Percentiles rank a stretch among this genome's conserved stretches.
These are phyloP conservation scores for Drosophila affinis DNA, from an alignment of 2,888 invertebrate genomes.

Conservation along the genomic window DNA sequence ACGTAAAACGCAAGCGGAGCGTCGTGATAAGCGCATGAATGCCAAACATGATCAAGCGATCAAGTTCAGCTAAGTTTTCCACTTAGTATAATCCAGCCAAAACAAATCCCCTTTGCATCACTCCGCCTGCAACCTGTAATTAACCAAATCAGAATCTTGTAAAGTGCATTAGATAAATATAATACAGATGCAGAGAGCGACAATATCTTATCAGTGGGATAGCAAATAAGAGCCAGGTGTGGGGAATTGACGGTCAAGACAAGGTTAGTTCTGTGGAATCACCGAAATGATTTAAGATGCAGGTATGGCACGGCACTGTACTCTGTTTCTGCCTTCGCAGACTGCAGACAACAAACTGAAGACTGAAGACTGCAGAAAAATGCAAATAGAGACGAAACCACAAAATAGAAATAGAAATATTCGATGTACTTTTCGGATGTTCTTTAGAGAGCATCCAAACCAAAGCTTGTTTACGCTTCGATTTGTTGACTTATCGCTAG, in stretches of 20 bases:
- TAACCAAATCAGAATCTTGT: conserved; percentile 44
- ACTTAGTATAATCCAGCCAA: conserved; percentile 10
- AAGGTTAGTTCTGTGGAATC: conserved; percentile 59
- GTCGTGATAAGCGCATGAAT: conserved; percentile 72
- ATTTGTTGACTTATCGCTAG: conserved; percentile 59
- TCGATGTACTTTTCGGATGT: conserved; percentile 43
- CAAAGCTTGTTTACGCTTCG: conserved; percentile 39
- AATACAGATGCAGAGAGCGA: conserved; percentile 8
- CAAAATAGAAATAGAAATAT: conserved; percentile 33
- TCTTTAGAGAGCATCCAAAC: conserved; percentile 31
- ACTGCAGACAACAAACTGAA: too few species aligned
- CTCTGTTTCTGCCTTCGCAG: not conserved
- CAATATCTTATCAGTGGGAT: conserved; percentile 50
- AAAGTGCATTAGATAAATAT: conserved; percentile 64
- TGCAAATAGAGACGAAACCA: conserved; percentile 27
- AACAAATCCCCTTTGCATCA: conserved; percentile 47
- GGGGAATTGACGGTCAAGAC: conserved; percentile 53
- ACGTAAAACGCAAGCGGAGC: conserved; percentile 53
- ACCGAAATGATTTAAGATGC: too few species aligned
- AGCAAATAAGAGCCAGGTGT: conserved; percentile 9
- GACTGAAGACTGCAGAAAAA: not conserved
- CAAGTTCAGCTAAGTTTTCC: conserved; percentile 56
- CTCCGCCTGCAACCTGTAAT: conserved; percentile 21
- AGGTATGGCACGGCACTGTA: not conserved
- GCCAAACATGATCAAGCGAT: conserved; percentile 67